A percentile compares a stretch with the other conserved stretches of the same genome.
These are phyloP conservation scores for Cassiopea xamachana DNA, from an alignment of 30 jellyfish, hydroid and myxozoan genomes.

Conservation along the genomic window DNA sequence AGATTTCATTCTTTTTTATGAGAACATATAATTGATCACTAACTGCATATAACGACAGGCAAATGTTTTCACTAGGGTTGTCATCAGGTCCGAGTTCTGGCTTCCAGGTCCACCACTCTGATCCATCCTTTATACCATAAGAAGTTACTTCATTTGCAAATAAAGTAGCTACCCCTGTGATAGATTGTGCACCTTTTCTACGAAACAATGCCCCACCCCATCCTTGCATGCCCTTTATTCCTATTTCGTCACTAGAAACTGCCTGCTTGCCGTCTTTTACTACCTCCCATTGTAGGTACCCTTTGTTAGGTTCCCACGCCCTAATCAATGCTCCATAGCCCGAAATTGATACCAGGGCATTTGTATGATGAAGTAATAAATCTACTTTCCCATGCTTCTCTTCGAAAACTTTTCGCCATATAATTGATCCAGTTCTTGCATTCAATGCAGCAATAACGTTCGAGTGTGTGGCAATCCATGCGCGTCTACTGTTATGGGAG, in stretches of 20 bases:
- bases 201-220: conserved; percentile 55
- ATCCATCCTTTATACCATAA: conserved; percentile 73
- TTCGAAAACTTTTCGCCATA: conserved; percentile 93
- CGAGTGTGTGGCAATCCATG: conserved; percentile 85
- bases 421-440: conserved; percentile 93
- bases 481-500: conserved; percentile 89
- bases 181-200: conserved; percentile 11
- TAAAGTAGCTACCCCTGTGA: conserved; percentile 46
- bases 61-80: conserved; percentile 14
- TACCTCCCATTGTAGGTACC: conserved; percentile 91
- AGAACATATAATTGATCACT: conserved; percentile 22
- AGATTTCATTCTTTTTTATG: conserved; percentile 33
- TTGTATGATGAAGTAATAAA: conserved; percentile 71
- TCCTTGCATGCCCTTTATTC: conserved; percentile 42
- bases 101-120: conserved; percentile 77
- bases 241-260: neutral
- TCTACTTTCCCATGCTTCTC: conserved; percentile 68
- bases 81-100: conserved; percentile 23
- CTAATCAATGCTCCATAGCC: conserved; percentile 78
- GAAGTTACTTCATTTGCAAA: conserved; percentile 52
- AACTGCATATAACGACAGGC: conserved; percentile 40
- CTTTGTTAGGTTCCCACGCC: conserved; percentile 91
- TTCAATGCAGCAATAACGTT: conserved; percentile 94
- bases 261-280: conserved; percentile 19
- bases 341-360: conserved; percentile 79